Conservation (phyloP, 2,797 vertebrate genomes). For the Champsocephalus gunnari region DNA sequence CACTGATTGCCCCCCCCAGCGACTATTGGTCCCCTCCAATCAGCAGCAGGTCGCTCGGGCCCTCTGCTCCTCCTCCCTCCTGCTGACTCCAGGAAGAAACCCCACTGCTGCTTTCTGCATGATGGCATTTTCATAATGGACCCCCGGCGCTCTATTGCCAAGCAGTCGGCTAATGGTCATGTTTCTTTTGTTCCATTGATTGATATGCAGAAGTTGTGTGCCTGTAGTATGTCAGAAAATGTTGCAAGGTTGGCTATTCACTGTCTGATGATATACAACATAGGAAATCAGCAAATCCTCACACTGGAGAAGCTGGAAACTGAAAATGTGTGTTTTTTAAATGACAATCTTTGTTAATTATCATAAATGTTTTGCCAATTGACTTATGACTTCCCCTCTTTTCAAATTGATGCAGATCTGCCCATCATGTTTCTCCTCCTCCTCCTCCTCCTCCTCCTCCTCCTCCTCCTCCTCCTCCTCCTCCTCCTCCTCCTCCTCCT, state of each 20-base stretch:
- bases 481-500: not conserved
- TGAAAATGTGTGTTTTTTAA: too few relatives aligned
- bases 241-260: too few relatives aligned
- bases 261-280: not conserved
- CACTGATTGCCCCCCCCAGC: constrained; percentile 8
- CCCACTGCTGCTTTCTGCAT: constrained; percentile 33
- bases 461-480: constrained; percentile 1
- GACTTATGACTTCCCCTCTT: not conserved
- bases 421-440: not conserved
- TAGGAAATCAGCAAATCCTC: not conserved
- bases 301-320: too few relatives aligned
- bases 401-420: not conserved
- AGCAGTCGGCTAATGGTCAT: not conserved
- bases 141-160: not conserved
- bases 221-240: too few relatives aligned
- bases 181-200: not conserved
- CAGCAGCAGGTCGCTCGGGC: constrained; percentile 27
- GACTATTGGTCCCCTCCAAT: constrained; percentile 1
- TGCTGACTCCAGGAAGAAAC: constrained; percentile 55
- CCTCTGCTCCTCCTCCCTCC: constrained; percentile 12
- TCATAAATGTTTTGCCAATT: not conserved
- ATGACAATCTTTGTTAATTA: too few relatives aligned
- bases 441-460: not conserved
- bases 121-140: constrained; percentile 18
- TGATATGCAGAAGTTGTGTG: not conserved